Base-by-base conservation (phyloP, 2,888 invertebrate genomes). In the Rhingia campestris region DNA sequence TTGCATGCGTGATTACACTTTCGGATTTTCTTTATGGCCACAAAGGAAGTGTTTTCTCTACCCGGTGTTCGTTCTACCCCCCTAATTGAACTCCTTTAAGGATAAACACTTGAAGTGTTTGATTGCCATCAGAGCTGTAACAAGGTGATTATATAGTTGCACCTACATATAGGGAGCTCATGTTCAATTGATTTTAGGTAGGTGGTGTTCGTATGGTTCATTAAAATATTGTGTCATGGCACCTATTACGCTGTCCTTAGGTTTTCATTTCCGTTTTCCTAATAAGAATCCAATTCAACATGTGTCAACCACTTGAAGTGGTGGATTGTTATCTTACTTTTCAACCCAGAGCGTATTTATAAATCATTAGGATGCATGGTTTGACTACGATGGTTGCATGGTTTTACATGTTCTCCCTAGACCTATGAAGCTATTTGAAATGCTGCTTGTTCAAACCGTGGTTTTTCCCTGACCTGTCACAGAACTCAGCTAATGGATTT, bases 1-100 rank as follows among this genome's bases (percentile, higher is more conserved):
- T 80, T 84, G 84, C 84, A 84, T 84, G 84, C 84, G 84, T 84
- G 84, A 80, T 75, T 84, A 74, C 82, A 79, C 79, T 79, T 79
- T 79, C 56, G 70, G 70, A 80, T 69, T 84, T 79, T 64, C 69
- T 69, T 77, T 82, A 81, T 81, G 54, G 79, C 79, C 79, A 74
- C 82, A 79, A 73, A 70, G 64, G 66, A 80, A 74, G 80, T 66
- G 66, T 64, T 59, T 43, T 66, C 49, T 0, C 9, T 56, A 76
- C 43, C 59, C 51, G 22, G 22, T 22, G 22, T 22, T 22, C 5
- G 32, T 45, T 47, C 61, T 61, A 22, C 22, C 22, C 22, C 22
- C 22, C 22, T 22, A 22, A 22, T 35, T 35, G 41, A 53, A n/a
- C 35, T 33, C 49, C 64, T 66, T 56, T 32, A 47, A 41, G 61